phyloP scores from a whole-genome alignment of 2,888 invertebrate species.

The Acleris literana region DNA sequence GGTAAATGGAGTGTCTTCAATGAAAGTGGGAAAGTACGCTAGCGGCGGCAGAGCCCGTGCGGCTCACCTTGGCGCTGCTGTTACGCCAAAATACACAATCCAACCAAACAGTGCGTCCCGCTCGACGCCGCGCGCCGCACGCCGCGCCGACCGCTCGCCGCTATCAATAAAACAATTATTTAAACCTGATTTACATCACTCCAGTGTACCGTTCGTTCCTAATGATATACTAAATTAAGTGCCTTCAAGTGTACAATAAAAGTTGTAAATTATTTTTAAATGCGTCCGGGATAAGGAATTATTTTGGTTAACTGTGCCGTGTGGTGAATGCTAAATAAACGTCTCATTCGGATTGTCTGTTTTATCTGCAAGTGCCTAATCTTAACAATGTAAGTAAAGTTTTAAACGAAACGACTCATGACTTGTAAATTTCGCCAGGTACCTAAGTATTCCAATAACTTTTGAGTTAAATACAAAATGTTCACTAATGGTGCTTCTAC shows the following conservation, averaged over 20 bases:
- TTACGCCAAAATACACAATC: conserved; percentile 74
- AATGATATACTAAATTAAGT: conserved; percentile 50
- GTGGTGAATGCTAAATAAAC: conserved; percentile 14
- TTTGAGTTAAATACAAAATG: no score
- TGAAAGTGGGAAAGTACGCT: conserved; percentile 54
- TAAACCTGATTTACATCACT: conserved; percentile 48
- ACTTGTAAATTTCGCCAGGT: no score
- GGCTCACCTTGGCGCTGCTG: conserved; percentile 73
- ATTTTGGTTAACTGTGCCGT: conserved; percentile 14
- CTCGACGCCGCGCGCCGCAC: conserved; percentile 60
- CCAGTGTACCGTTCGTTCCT: conserved; percentile 57
- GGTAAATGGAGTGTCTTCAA: conserved; percentile 46
- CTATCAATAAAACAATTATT: conserved; percentile 38
- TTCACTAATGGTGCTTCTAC: no score
- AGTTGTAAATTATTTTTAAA: background rate
- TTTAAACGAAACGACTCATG: background rate
- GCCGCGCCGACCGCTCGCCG: conserved; percentile 45
- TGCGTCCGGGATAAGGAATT: background rate
- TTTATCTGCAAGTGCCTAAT: conserved; percentile 8
- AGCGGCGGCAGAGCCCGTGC: conserved; percentile 59
- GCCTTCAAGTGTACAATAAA: conserved; percentile 14
- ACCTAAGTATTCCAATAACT: no score
- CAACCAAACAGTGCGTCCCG: conserved; percentile 79
- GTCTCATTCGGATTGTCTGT: conserved; percentile 23
- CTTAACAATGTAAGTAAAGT: conserved; percentile 27